Base-by-base conservation (phyloP, 2,797 vertebrate species). In the Oceanodroma leucorhoa region DNA sequence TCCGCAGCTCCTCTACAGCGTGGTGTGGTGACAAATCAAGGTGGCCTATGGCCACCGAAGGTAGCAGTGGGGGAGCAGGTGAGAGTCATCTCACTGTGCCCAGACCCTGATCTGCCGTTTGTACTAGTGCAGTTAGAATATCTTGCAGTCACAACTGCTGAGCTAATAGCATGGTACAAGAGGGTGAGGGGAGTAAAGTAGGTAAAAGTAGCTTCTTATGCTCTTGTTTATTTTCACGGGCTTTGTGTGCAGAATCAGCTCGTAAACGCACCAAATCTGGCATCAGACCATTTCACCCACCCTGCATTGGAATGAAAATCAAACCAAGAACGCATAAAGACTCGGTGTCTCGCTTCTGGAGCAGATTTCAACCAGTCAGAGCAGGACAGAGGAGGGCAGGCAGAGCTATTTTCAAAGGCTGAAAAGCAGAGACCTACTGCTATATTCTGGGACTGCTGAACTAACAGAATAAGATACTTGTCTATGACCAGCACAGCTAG, bases 261-360 rank as follows among this genome's bases (percentile, higher is more conserved):
- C 83, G 84, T 79, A 94, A 92, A 58, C 1, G 0, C 48, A 92
- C 50, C 57, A 78, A 85, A 91, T 70, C 72, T 89, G 84, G 64
- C 89, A 88, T 34, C 67, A 75, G 71, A 89, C 22, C 34, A 19
- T 93, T 93, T 95, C 0, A 20, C 50, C 57, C 11, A 4, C 72
- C 61, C 76, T 78, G 29, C 18, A 0, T 55, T 91, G 92, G 85
- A 93, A 86, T 34, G 72, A 91, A 94, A 93, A 85, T 61, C 45
- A 80, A 57, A 81, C 65, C 58, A 50, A 86, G 91, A 88, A 69
- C 12, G 38, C 32, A 6, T 21, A 58, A 34, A 57, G 45, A 57
- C 13, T 64, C 55, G 36, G 21, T 69, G 24, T 72, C 50, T 94
- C 4, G 4, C 26, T 83, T 69, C 58, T 62, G 41, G 14, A 90